A percentile compares a stretch with the other conserved stretches of the same genome.
Evolutionary conservation across 2,113 vertebrate species (phyloP).

Genomic region (Aythya baeri): DNA sequence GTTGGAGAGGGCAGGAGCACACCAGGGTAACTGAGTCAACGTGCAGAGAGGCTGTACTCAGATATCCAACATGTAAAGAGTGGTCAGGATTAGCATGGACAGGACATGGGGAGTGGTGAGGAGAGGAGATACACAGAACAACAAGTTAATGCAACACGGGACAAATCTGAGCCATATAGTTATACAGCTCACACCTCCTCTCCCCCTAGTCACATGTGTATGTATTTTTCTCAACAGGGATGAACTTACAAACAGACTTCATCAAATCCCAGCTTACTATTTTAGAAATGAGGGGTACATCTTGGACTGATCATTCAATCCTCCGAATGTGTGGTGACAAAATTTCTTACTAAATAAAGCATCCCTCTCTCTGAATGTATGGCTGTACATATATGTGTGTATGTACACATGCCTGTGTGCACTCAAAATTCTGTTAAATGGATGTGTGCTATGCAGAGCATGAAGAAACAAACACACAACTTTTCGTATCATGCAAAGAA

Average conservation of each 20-base stretch:
- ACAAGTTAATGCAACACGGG: background rate
- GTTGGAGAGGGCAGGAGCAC: background rate
- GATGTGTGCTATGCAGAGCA: background rate
- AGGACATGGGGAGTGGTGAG: background rate
- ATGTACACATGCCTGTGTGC: rapidly evolving
- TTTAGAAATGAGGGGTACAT: background rate
- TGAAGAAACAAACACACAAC: background rate
- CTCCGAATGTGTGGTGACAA: background rate
- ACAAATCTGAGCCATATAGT: background rate
- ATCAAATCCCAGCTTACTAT: background rate
- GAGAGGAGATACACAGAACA: background rate
- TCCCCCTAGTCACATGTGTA: background rate
- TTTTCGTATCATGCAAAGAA: background rate
- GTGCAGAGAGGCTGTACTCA: background rate
- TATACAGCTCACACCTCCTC: background rate
- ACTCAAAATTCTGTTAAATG: background rate
- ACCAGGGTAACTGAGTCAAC: background rate
- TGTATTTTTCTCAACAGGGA: background rate
- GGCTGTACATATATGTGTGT: background rate
- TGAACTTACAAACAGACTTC: background rate
- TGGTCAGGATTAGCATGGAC: background rate
- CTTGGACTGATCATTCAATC: background rate
- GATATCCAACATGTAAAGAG: background rate
- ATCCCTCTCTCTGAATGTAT: background rate
- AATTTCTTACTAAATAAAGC: background rate